Base-by-base conservation (phyloP, 1,140 invertebrate species). In the Lysiphlebus fabarum region DNA sequence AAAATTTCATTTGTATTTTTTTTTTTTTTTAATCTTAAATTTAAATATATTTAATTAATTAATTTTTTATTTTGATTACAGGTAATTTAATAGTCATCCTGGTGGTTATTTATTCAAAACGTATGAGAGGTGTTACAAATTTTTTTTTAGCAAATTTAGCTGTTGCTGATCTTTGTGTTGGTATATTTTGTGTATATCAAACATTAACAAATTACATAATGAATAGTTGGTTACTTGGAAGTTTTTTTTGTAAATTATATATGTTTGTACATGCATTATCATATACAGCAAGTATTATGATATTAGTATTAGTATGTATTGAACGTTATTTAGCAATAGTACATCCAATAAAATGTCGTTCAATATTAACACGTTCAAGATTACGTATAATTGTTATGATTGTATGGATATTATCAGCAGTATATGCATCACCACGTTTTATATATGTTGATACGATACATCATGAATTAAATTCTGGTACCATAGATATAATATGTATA, bases 81-180 rank as follows among this genome's bases (percentile, higher is more conserved):
- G 90, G 91, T 17, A 93, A 93, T 68, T 74, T 91, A 1, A 80
- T 91, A 56, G 91, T 93, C 40, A 91, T 93, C 57, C 71, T 91
- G 17, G 90, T 92, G 55, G 89, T 93, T 51, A 87, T 87, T 4
- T 74, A 90, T 14, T 90, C 90, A 45, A 79, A 89, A 53, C 82
- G 88, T 37, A 82, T 93, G 64, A 83, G 89, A 37, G 90, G 88
- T 40, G 89, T 90, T 44, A 93, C 91, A 6, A 93, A 93, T 67
- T 92, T 93, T 73, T 92, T 92, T 70, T 72, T 93, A 59, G 89
- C 88, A 4, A 93, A 93, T 72, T 76, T 93, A 47, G 90, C 90
- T 0, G 84, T 91, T 8, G 90, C 91, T 7, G 91, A 93, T 73
- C 84, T 93, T 40, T 90, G 90, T 64, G 91, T 93, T 1, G 90